These are phyloP conservation scores for Tubulanus polymorphus DNA, from an alignment of 2,888 invertebrate species.

Conservation along the genomic window DNA sequence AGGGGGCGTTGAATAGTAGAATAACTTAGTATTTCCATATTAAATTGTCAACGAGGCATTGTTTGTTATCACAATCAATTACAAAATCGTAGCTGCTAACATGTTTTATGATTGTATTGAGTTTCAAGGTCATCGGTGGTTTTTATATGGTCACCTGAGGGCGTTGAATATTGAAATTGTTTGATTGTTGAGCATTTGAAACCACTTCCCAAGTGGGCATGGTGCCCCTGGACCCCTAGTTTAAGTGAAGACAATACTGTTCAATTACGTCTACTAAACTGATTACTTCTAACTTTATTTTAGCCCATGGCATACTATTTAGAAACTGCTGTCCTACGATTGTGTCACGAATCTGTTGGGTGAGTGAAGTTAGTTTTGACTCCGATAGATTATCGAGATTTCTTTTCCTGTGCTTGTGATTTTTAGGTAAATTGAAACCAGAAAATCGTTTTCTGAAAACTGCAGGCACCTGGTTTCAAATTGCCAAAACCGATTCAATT, in stretches of 20 bases:
- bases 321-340: background rate
- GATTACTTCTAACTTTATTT: background rate
- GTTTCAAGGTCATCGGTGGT: too few species aligned
- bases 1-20: too few species aligned
- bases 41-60: too few species aligned
- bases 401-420: constrained; percentile 3
- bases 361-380: background rate
- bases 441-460: constrained; percentile 2
- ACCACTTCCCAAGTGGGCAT: too few species aligned
- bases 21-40: too few species aligned
- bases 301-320: background rate
- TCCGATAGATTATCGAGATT: constrained; percentile 3
- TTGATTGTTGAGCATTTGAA: too few species aligned
- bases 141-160: too few species aligned
- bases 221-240: too few species aligned
- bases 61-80: too few species aligned
- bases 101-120: too few species aligned
- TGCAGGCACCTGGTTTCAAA: background rate
- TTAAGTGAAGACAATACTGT: constrained; percentile 6
- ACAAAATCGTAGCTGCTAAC: too few species aligned
- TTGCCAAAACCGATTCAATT: constrained; percentile 1
- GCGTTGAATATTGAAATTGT: too few species aligned
- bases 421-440: constrained; percentile 2
- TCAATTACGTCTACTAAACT: constrained; percentile 8
- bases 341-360: constrained; percentile 3